Evolutionary conservation across 2,888 invertebrate species (phyloP).

Genomic region (Cosmia trapezina): DNA sequence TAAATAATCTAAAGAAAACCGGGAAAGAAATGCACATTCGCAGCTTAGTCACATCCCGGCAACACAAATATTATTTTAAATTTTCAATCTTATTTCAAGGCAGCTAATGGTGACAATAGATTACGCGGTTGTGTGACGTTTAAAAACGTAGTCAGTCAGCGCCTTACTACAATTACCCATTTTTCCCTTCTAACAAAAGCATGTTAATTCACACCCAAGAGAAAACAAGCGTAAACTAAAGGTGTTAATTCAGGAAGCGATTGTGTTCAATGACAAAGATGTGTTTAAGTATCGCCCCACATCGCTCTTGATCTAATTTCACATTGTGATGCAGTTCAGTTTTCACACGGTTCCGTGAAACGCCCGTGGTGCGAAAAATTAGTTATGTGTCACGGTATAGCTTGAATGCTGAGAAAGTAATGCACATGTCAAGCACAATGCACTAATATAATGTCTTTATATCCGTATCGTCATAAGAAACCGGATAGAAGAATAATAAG

Average conservation of each 20-base stretch:
- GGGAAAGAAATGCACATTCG: too few species aligned
- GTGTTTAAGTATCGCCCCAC: conserved; percentile 59
- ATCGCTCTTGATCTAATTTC: conserved; percentile 74
- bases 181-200: conserved; percentile 22
- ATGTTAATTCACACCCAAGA: conserved; percentile 52
- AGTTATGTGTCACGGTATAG: conserved; percentile 59
- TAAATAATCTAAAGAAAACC: too few species aligned
- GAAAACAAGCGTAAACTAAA: conserved; percentile 56
- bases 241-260: conserved; percentile 66
- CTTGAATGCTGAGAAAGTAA: conserved; percentile 62
- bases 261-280: conserved; percentile 66
- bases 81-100: too few species aligned
- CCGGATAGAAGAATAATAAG: conserved; percentile 26
- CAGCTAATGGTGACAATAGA: too few species aligned
- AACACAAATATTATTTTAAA: too few species aligned
- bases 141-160: too few species aligned
- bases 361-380: conserved; percentile 65
- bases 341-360: conserved; percentile 70
- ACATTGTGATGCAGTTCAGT: conserved; percentile 67
- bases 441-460: conserved; percentile 51
- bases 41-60: too few species aligned
- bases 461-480: conserved; percentile 40
- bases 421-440: conserved; percentile 54
- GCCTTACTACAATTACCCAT: conserved; percentile 3
- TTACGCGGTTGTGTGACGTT: too few species aligned